Evolutionary conservation across 1,140 invertebrate species (phyloP), one percentile per base, ranked within the genome.

Genomic region (Hylaeus anthracinus): DNA sequence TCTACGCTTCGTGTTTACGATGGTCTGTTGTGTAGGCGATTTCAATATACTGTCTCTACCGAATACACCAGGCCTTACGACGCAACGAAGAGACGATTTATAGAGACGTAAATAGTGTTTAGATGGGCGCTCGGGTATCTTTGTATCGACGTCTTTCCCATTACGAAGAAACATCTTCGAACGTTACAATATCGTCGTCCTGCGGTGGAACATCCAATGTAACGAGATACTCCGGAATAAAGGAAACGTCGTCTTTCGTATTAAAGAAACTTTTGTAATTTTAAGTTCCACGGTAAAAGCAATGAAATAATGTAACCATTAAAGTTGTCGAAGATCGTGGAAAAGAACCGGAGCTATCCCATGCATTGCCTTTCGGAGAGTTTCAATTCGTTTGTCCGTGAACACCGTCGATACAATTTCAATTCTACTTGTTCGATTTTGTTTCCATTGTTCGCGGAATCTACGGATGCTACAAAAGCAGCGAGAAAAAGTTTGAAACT

Each of bases 331-430:
- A 15, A 10, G 26, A 55, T 67, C 3, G 45, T 26, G 14, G 12
- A 1, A 37, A 4, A 39, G 12, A 26, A 26, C 26, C 10, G 51
- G 12, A 53, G 1, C 26, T 26, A 26, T 51, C n/a, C 5, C 66
- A 48, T 5, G 5, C 10, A 48, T 15, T 58, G 69, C 41, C 69
- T 71, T 43, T 58, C 67, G 26, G 15, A 39, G 15, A 71, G 53
- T n/a, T 71, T 71, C 53, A 71, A 71, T 71, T 70, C 41, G n/a
- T 51, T 37, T 14, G 6, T 3, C 6, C 14, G 66, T 10, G 5
- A 45, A 8, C 66, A n/a, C 48, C 51, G 26, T 37, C 26, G 67
- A 70, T 70, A 56, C 51, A 55, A 70, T 41, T 70, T 53, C 67
- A 39, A 70, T 41, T 15, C 14, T 3, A 9, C 43, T 61, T 37